phyloP scores from a whole-genome alignment of 37 sponge, comb jelly and placozoan species.

The Chondrosia reniformis region DNA sequence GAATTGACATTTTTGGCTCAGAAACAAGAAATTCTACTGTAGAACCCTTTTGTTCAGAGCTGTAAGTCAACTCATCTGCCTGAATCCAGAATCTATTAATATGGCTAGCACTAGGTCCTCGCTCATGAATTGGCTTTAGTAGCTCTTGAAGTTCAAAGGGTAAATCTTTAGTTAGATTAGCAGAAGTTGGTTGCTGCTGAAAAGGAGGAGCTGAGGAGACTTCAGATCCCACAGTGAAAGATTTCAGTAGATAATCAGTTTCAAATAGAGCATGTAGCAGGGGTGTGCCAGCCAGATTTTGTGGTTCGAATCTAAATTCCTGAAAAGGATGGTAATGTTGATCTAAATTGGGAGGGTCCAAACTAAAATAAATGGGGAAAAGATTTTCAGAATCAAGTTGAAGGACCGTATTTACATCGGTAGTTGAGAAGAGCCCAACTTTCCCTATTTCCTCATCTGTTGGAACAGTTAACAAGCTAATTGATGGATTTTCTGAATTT shows the following conservation, averaged over 20 bases:
- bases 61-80: conserved; percentile 51
- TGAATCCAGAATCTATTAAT: conserved; percentile 63
- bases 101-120: conserved; percentile 5
- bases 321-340: conserved; percentile 71
- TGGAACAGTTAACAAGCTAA: conserved; percentile 26
- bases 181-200: conserved; percentile 37
- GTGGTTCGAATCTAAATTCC: conserved; percentile 40
- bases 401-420: conserved; percentile 44
- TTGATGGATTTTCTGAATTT: conserved; percentile 27
- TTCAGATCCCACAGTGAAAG: conserved; percentile 69
- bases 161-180: conserved; percentile 36
- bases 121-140: conserved; percentile 42
- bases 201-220: conserved; percentile 66
- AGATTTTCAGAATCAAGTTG: conserved; percentile 18
- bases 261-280: conserved; percentile 62
- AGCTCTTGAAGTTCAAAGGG: conserved; percentile 39
- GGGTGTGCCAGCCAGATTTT: conserved; percentile 17
- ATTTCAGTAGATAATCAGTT: conserved; percentile 66
- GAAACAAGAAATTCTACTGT: background rate
- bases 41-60: background rate
- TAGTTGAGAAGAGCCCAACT: conserved; percentile 36
- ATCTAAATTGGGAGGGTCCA: conserved; percentile 51
- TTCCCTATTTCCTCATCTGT: conserved; percentile 18
- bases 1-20: conserved; percentile 38
- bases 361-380: conserved; percentile 43